Evolutionary conservation across 2,797 vertebrate genomes (phyloP), one percentile per base, ranked within the genome.

Genomic region (Gila robusta): DNA sequence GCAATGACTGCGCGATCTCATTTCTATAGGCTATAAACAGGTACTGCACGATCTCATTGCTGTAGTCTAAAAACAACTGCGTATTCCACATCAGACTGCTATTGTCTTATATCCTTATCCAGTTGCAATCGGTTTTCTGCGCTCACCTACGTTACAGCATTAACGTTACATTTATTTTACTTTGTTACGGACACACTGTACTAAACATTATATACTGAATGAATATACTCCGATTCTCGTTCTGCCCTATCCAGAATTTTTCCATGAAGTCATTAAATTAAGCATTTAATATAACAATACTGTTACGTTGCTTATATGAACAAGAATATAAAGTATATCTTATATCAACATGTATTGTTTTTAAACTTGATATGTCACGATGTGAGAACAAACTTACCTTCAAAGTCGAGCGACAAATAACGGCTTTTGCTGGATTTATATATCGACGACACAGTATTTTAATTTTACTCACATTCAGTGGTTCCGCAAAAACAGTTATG

Each of bases 321-420:
- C 16, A 39, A 19, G 9, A 37, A 71, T 62, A 39, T 19, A 39
- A 54, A 71, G 8, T 12, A 16, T 7, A 26, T 28, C 2, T 17
- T 49, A 62, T 62, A 16, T 47, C 26, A 49, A 64, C 23, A 70
- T 52, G 6, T 9, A 26, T 6, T 17, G 14, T 52, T 37, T 47
- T 16, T n/a, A 69, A 81, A 52, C 19, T 39, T 81, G 7, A 79
- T 19, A 37, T 37, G 11, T 47, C 32, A 28, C 59, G 49, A 47
- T 49, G 74, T 87, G 83, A 87, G 5, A 76, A 35, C 44, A 89
- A 88, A 67, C 73, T 84, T 77, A 84, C 81, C 82, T 77, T 56
- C 54, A 62, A 73, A 12, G 59, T 44, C 52, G 54, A 64, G 39
- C 17, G 37, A 83, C 37, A 56, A 70, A 49, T 19, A 28, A 54